phyloP scores from a whole-genome alignment of 2,888 invertebrate species.

The Drosophila pseudotakahashii region DNA sequence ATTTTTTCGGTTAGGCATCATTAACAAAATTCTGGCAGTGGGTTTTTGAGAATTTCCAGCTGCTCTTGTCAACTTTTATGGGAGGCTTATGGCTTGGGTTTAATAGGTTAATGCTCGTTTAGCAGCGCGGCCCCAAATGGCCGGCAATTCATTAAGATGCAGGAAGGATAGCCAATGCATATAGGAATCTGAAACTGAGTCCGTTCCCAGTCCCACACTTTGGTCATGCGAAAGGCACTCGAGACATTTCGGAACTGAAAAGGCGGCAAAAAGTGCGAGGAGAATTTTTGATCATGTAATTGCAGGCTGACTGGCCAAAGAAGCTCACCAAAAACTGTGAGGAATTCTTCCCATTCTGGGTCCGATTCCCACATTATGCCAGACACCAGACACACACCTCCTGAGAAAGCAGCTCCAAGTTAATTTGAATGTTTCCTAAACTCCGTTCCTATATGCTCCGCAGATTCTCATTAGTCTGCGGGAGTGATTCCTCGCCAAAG shows the following conservation, averaged over 20 bases:
- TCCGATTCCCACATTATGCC: constrained; percentile 31
- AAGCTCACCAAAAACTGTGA: constrained; percentile 8
- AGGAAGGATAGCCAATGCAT: constrained; percentile 33
- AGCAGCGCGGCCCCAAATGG: constrained; percentile 52
- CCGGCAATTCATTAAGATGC: constrained; percentile 65
- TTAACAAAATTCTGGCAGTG: constrained; percentile 47
- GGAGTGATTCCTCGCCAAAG: constrained; percentile 26
- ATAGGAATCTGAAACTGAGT: constrained; percentile 15
- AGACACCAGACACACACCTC: constrained; percentile 17
- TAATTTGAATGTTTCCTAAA: constrained; percentile 18
- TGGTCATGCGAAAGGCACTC: constrained; percentile 80
- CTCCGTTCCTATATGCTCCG: neutral
- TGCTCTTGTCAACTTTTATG: constrained; percentile 70
- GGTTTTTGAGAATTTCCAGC: constrained; percentile 56
- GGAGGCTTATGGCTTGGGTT: constrained; percentile 45
- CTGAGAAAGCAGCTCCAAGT: constrained; percentile 7
- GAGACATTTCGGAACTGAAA: constrained; percentile 62
- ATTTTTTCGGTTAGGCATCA: constrained; percentile 44
- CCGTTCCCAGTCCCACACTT: constrained; percentile 75
- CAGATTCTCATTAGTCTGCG: constrained; percentile 28
- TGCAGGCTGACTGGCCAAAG: constrained; percentile 28
- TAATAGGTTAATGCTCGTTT: constrained; percentile 58
- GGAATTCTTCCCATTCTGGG: constrained; percentile 20
- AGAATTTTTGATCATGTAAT: constrained; percentile 71
- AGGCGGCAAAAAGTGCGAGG: constrained; percentile 54